Evolutionary conservation across 2,113 vertebrate species (phyloP).

Genomic region (Malurus cyaneus): DNA sequence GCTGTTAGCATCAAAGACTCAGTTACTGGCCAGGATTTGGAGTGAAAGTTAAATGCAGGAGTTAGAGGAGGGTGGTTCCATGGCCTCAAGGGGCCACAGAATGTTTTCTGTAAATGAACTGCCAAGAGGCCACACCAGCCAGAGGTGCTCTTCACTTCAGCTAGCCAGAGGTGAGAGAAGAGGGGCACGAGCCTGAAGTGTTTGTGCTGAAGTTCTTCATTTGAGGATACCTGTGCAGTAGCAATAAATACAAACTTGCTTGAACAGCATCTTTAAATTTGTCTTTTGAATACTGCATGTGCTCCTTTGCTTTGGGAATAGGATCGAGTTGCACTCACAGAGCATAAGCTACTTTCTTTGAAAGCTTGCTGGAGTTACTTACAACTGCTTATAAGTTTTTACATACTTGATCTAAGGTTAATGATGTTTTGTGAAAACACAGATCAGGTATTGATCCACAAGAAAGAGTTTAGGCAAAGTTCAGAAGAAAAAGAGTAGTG

Average conservation of each 20-base stretch:
- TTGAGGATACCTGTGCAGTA: not conserved
- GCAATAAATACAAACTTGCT: not conserved
- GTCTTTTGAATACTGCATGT: not conserved
- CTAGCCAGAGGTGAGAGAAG: not conserved
- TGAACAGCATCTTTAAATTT: not conserved
- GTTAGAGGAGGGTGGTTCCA: not conserved
- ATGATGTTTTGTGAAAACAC: not conserved
- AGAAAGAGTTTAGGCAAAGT: not conserved
- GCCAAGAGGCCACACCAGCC: not conserved
- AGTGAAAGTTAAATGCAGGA: not conserved
- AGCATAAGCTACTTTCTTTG: not conserved
- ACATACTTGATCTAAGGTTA: not conserved
- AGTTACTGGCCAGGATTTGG: not conserved
- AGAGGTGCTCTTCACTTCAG: not conserved
- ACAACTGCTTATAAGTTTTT: constrained; percentile 5
- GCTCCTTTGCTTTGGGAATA: not conserved
- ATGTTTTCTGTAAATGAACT: not conserved
- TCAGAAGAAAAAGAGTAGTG: not conserved
- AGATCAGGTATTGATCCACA: not conserved
- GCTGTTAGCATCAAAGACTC: not conserved
- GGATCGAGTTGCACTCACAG: not conserved
- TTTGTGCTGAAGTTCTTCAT: not conserved
- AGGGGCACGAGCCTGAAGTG: not conserved
- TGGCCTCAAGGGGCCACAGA: not conserved
- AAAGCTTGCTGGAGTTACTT: not conserved